Evolutionary conservation across 2,888 invertebrate species (phyloP).

Genomic region (Drosophila flavopinicola): DNA sequence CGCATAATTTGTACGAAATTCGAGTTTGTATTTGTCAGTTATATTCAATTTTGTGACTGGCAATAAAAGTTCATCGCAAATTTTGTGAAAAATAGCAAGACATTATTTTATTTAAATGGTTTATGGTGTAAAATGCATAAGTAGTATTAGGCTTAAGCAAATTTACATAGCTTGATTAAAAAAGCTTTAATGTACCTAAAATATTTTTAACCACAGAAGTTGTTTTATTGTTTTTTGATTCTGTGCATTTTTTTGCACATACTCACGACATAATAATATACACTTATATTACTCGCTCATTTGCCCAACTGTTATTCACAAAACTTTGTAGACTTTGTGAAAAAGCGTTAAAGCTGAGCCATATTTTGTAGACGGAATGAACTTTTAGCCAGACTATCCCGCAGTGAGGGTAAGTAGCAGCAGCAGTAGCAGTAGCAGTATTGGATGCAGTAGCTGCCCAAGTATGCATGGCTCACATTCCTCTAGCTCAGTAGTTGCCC

Average conservation of each 20-base stretch:
- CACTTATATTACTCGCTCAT: slow-evolving; percentile 7
- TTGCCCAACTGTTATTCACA: slow-evolving; percentile 10
- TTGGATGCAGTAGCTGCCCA: slow-evolving; percentile 32
- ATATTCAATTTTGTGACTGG: too few species aligned
- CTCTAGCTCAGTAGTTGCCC: slow-evolving; percentile 52
- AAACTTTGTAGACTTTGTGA: slow-evolving; percentile 51
- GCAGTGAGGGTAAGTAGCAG: slow-evolving; percentile 6
- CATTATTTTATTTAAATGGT: too few species aligned
- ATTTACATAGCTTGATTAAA: too few species aligned
- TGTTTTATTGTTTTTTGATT: not conserved
- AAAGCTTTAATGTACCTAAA: too few species aligned
- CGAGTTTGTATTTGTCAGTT: slow-evolving; percentile 13
- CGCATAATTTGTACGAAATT: slow-evolving; percentile 7
- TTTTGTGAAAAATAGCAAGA: too few species aligned
- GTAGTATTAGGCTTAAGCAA: too few species aligned
- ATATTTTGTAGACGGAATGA: slow-evolving; percentile 33
- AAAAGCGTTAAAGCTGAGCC: slow-evolving; percentile 46
- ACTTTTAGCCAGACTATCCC: slow-evolving; percentile 20
- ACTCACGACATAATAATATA: slow-evolving; percentile 3
- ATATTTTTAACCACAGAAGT: too few species aligned
- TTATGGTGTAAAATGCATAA: too few species aligned
- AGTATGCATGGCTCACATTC: slow-evolving; percentile 51
- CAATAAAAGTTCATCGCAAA: too few species aligned
- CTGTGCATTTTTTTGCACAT: not conserved
- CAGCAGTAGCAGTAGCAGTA: slow-evolving; percentile 1